Evolutionary conservation across 2,797 vertebrate species (phyloP).

Genomic region (Halcyon leucocephala): DNA sequence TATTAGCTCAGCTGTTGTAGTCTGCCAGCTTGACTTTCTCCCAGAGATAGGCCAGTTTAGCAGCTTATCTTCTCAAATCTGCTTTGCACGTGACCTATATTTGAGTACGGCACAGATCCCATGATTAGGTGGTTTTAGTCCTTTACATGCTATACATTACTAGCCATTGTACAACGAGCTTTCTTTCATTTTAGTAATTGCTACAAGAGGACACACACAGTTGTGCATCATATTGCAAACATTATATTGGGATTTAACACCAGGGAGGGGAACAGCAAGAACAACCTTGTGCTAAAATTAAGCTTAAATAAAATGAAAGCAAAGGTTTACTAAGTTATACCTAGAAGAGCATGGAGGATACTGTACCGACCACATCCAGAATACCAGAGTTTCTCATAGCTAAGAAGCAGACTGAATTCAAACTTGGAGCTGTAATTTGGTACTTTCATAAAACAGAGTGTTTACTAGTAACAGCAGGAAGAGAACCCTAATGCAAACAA

Average conservation of each 20-base stretch:
- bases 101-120: background rate
- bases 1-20: conserved; percentile 2
- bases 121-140: background rate
- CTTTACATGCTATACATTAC: background rate
- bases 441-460: background rate
- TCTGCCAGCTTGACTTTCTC: conserved; percentile 13
- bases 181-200: background rate
- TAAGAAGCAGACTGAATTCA: background rate
- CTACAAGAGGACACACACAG: background rate
- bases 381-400: background rate
- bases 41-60: background rate
- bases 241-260: background rate
- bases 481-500: background rate
- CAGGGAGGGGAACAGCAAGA: background rate
- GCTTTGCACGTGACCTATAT: background rate
- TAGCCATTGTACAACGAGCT: background rate
- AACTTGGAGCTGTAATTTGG: background rate
- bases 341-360: background rate
- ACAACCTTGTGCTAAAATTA: background rate
- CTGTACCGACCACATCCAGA: background rate
- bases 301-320: background rate
- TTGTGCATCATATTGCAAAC: background rate
- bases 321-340: background rate
- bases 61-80: conserved; percentile 32
- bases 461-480: background rate